A percentile compares a stretch with the other conserved stretches of the same genome.
Conservation (phyloP, 2,888 invertebrate species). For the Pharmacophagus antenor region DNA sequence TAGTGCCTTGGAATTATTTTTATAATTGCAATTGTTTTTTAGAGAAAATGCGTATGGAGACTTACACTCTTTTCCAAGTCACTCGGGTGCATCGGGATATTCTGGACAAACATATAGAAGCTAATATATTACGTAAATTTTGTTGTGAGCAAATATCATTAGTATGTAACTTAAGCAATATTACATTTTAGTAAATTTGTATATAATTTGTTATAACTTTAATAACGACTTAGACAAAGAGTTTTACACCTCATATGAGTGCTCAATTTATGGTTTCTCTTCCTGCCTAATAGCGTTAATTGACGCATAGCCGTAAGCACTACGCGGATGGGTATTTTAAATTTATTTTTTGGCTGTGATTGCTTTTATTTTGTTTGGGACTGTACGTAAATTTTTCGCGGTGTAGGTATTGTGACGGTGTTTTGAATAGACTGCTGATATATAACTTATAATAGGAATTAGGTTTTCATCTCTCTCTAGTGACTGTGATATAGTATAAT, state of each 20-base stretch:
- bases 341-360: constrained; percentile 30
- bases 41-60: constrained; percentile 73
- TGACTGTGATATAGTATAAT: constrained; percentile 80
- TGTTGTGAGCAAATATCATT: constrained; percentile 64
- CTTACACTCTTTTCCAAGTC: constrained; percentile 66
- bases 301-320: background rate
- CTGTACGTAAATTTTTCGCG: constrained; percentile 47
- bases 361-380: constrained; percentile 14
- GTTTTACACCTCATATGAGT: constrained; percentile 43
- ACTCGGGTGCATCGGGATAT: constrained; percentile 73
- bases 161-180: constrained; percentile 76
- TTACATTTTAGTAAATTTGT: constrained; percentile 60
- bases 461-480: constrained; percentile 74
- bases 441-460: constrained; percentile 52
- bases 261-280: constrained; percentile 26
- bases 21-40: no score
- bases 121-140: constrained; percentile 50
- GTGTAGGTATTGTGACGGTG: constrained; percentile 62
- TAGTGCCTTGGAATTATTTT: constrained; percentile 28
- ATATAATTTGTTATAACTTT: constrained; percentile 64
- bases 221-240: constrained; percentile 44
- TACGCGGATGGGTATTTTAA: constrained; percentile 14
- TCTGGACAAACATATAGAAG: constrained; percentile 71
- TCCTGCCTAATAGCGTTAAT: constrained; percentile 6
- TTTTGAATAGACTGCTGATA: constrained; percentile 71